Evolutionary conservation across 2,113 vertebrate genomes (phyloP).

Genomic region (Ceyx margarethae): DNA sequence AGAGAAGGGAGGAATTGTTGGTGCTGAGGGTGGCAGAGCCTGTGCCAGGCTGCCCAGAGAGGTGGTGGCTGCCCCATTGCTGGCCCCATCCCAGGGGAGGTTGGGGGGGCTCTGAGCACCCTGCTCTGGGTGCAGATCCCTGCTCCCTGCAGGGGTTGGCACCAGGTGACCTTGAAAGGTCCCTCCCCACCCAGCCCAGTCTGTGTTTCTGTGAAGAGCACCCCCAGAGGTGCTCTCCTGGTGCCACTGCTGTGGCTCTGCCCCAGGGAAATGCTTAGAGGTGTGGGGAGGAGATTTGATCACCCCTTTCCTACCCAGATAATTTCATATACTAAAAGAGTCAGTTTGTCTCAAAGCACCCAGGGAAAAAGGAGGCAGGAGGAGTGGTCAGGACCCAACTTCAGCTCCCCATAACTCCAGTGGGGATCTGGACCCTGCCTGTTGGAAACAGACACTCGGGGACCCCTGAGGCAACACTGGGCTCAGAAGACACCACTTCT

Average conservation of each 20-base stretch:
- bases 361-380: not conserved
- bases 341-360: not conserved
- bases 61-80: no score
- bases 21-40: no score
- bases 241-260: not conserved
- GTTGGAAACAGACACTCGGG: fast-evolving
- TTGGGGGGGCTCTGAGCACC: not conserved
- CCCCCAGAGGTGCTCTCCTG: not conserved
- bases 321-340: fast-evolving
- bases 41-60: no score
- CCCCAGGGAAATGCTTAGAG: no score
- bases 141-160: no score
- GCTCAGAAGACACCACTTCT: not conserved
- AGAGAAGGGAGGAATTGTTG: no score
- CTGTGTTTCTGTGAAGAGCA: fast-evolving
- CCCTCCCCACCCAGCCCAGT: not conserved
- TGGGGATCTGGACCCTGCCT: no score
- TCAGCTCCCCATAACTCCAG: fast-evolving
- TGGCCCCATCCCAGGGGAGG: no score
- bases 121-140: not conserved
- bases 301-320: no score
- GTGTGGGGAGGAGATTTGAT: fast-evolving
- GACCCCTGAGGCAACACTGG: not conserved
- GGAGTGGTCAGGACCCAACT: not conserved
- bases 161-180: not conserved